These are phyloP conservation scores for Perognathus longimembris DNA, from an alignment of 2,113 vertebrate species.

Conservation along the genomic window DNA sequence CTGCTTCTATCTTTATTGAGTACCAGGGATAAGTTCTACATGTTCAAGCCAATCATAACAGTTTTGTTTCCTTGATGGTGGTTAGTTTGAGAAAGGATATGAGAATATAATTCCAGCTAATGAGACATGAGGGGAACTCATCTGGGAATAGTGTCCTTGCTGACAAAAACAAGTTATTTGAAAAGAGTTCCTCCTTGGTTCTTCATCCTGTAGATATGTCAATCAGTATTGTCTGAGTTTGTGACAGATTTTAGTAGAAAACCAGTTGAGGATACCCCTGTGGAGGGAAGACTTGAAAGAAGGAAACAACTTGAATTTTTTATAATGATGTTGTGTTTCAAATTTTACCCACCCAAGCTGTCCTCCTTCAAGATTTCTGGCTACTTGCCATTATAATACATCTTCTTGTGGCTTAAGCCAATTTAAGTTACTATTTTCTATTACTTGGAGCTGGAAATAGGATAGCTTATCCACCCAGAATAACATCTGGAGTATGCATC, in stretches of 20 bases:
- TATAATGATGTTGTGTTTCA: not conserved
- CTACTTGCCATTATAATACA: not conserved
- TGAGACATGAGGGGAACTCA: not conserved
- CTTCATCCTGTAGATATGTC: not conserved
- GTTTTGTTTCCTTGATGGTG: not conserved
- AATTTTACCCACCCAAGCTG: not conserved
- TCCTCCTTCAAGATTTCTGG: not conserved
- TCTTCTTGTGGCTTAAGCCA: not conserved
- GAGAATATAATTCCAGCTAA: not conserved
- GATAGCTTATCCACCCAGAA: not conserved
- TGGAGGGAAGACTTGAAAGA: not conserved
- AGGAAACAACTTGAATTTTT: not conserved
- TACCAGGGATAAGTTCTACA: not conserved
- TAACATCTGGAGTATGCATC: slow-evolving; percentile 28
- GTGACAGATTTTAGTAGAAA: not conserved
- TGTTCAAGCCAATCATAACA: not conserved
- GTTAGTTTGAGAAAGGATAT: not conserved
- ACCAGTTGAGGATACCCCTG: not conserved
- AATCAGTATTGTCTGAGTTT: not conserved
- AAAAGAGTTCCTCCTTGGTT: not conserved
- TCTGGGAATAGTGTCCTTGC: slow-evolving; percentile 28
- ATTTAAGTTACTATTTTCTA: not conserved
- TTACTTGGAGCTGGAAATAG: not conserved
- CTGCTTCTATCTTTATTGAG: not conserved
- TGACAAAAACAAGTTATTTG: not conserved